A percentile compares a stretch with the other conserved stretches of the same genome.
Conservation (phyloP, 2,113 vertebrate species). For the Mustelus asterias region DNA sequence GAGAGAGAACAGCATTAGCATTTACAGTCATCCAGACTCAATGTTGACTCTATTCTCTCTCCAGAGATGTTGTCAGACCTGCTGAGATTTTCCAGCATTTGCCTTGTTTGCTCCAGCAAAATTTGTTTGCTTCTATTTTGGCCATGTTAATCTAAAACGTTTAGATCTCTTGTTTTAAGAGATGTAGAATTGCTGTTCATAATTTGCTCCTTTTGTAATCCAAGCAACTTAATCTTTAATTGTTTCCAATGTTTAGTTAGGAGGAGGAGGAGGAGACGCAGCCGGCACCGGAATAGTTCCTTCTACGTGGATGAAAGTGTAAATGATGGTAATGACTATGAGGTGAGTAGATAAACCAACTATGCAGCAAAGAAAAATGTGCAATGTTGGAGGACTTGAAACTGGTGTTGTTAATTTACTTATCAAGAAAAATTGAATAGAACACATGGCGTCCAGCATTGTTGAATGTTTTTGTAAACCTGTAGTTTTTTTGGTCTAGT, state of each 20-base stretch:
- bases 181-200: not conserved
- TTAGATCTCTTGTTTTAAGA: not conserved
- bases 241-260: not conserved
- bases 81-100: too few species aligned
- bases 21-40: too few species aligned
- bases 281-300: not conserved
- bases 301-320: conserved; percentile 38
- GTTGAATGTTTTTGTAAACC: not conserved
- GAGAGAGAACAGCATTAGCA: too few species aligned
- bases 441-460: not conserved
- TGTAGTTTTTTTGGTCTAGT: not conserved
- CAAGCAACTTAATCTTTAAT: not conserved
- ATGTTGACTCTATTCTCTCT: too few species aligned
- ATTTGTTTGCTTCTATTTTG: not conserved
- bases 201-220: too few species aligned
- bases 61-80: too few species aligned
- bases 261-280: not conserved
- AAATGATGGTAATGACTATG: conserved; percentile 58
- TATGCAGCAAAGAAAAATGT: not conserved
- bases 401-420: not conserved
- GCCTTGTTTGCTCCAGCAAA: not conserved
- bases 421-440: not conserved
- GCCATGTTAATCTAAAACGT: not conserved
- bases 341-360: conserved; percentile 48
- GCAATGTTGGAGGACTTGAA: not conserved